A percentile compares a stretch with the other conserved stretches of the same genome.
These are phyloP conservation scores for Bubo bubo DNA, from an alignment of 2,113 vertebrate genomes.

Conservation along the genomic window DNA sequence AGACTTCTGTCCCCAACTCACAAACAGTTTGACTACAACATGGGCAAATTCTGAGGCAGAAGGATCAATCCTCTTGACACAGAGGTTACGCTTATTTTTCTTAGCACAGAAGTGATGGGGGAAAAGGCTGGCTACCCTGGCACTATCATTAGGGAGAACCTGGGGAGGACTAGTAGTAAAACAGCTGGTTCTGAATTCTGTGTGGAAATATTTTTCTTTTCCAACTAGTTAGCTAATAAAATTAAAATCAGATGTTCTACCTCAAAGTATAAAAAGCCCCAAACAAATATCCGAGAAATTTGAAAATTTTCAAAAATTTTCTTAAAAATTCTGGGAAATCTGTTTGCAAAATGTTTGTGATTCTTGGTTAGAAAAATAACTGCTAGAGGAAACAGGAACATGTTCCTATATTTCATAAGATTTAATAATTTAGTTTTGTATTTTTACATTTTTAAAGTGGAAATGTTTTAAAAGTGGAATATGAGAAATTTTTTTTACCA, in stretches of 20 bases:
- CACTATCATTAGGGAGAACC: neutral
- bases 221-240: neutral
- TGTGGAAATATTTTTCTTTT: neutral
- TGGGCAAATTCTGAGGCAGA: neutral
- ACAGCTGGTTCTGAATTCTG: neutral
- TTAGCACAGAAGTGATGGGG: neutral
- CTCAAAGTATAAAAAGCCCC: fast-evolving
- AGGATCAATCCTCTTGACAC: neutral
- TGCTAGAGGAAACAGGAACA: neutral
- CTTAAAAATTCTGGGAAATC: neutral
- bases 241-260: neutral
- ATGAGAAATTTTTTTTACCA: neutral
- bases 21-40: neutral
- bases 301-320: neutral
- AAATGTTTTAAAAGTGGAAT: neutral
- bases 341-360: neutral
- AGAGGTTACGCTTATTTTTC: neutral
- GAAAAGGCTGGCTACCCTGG: neutral
- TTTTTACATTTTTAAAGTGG: neutral
- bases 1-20: neutral
- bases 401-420: neutral
- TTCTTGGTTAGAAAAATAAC: neutral
- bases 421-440: neutral
- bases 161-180: neutral
- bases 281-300: neutral